Conservation (phyloP, 2,113 vertebrate species). For the Connochaetes taurinus region DNA sequence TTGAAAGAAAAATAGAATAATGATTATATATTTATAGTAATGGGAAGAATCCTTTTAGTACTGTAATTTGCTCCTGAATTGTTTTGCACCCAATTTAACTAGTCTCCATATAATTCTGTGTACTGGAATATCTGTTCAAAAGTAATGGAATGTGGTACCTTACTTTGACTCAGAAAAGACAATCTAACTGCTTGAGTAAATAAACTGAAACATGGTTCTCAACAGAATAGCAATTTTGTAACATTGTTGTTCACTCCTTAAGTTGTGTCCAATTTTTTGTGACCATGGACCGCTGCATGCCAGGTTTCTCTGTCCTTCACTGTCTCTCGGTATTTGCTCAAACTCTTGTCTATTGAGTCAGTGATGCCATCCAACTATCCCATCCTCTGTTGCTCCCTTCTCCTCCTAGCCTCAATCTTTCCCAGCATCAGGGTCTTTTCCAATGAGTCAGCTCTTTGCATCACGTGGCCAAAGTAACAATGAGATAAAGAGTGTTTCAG, state of each 20-base stretch:
- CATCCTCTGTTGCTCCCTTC: not conserved
- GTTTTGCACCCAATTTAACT: slow-evolving; percentile 47
- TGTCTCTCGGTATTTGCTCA: fast-evolving
- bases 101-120: slow-evolving; percentile 29
- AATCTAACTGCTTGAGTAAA: not conserved
- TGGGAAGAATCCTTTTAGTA: slow-evolving; percentile 55
- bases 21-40: slow-evolving; percentile 61
- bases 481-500: not conserved
- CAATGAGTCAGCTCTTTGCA: not conserved
- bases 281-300: not conserved
- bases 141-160: not conserved
- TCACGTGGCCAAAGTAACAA: not conserved
- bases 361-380: not conserved
- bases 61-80: slow-evolving; percentile 52
- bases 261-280: not conserved
- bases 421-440: not conserved
- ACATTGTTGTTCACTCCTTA: not conserved
- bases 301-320: not conserved
- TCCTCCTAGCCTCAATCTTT: not conserved
- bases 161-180: not conserved
- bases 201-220: not conserved
- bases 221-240: not conserved
- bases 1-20: slow-evolving; percentile 50
- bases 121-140: slow-evolving; percentile 20
- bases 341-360: not conserved